phyloP scores from a whole-genome alignment of 2,888 invertebrate genomes.

The Thymelicus lineola region DNA sequence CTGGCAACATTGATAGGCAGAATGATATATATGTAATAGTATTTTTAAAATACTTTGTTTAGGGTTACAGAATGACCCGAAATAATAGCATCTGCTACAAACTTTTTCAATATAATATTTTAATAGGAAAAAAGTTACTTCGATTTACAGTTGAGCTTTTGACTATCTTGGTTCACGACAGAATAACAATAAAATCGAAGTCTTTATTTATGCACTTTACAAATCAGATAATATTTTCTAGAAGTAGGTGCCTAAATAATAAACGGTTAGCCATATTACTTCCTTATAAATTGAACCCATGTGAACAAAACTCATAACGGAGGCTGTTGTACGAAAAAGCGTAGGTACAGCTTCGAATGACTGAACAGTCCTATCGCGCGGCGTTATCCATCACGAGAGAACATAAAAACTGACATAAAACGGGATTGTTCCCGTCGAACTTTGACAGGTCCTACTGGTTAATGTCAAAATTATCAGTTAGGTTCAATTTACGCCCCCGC shows the following conservation, averaged over 20 bases:
- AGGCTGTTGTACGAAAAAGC: background rate
- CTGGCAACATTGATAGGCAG: no score
- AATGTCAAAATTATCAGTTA: slow-evolving; percentile 82
- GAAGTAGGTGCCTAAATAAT: no score
- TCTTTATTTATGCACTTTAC: no score
- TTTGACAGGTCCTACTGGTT: slow-evolving; percentile 78
- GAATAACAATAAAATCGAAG: background rate
- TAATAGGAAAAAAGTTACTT: background rate
- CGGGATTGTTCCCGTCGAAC: slow-evolving; percentile 63
- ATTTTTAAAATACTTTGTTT: slow-evolving; percentile 2
- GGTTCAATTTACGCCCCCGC: slow-evolving; percentile 73
- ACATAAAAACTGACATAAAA: slow-evolving; percentile 75
- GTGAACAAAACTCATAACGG: no score
- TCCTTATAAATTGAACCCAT: no score
- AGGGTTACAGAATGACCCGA: background rate
- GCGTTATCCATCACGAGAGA: slow-evolving; percentile 66
- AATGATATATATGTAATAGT: no score
- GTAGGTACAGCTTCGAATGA: background rate
- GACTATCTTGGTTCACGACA: background rate
- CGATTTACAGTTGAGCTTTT: no score
- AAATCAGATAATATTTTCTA: no score
- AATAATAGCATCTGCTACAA: background rate
- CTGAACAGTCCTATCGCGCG: slow-evolving; percentile 7
- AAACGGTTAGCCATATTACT: no score
- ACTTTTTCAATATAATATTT: background rate